Base-by-base conservation (phyloP, 2,797 vertebrate species). In the Gobio occitaniae region DNA sequence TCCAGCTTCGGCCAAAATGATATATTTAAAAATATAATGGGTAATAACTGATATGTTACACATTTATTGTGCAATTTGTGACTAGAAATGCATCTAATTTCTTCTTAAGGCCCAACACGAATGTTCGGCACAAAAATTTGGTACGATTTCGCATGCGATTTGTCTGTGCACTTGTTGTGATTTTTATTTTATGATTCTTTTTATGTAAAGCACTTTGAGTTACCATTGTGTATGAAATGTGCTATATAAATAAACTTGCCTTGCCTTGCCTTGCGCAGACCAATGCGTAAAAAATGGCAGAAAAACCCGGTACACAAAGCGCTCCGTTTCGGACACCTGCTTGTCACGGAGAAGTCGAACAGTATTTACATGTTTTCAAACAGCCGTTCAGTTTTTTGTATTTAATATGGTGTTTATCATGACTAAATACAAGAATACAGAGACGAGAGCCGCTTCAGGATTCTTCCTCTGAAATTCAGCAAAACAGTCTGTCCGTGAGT, bases 41-140 rank as follows among this genome's bases (percentile, higher is more conserved):
- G 5, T 15, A 65, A 29, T 65, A 63, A 50, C 47, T 52, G 15
- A 10, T 5, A 17, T 74, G 47, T 19, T 74, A 11, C 16, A 47
- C 52, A 54, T 32, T 32, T 52, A 74, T 52, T 75, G 48, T 75
- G 16, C 10, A 65, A 32, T 32, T 32, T 13, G 50, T 75, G 72
- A 6, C 25, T 75, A 36, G 29, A 75, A 54, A 52, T 75, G 16
- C 11, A 54, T 75, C 29, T 74, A 19, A 74, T 50, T 63, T 65
- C 63, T 32, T 65, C 63, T 65, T 32, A 65, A 65, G 63, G 63
- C 63, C 63, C 63, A 65, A 65, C 59, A 29, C 13, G 29, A 65
- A 32, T 65, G 29, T 65, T 65, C 63, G 63, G 61, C 63, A 65
- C 63, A 15, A 65, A 65, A 3, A 65, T 29, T 65, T 65, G 63